Conservation (phyloP, 2,113 vertebrate genomes). For the Charadrius vociferus region DNA sequence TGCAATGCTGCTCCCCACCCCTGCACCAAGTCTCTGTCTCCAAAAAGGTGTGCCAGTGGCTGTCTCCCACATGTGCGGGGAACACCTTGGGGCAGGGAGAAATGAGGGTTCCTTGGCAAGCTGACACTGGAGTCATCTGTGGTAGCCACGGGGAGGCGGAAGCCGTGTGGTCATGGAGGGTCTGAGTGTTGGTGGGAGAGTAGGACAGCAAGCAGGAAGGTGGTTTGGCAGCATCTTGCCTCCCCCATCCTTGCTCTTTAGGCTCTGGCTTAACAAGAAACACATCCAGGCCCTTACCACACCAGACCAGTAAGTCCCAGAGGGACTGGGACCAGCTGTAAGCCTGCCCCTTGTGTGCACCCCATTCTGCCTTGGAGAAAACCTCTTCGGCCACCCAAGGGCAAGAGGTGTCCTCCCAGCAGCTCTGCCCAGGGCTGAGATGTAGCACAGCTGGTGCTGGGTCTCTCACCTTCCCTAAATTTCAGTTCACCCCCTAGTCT, state of each 20-base stretch:
- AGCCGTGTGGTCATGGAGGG: neutral
- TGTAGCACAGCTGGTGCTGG: neutral
- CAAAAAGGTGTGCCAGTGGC: accelerated
- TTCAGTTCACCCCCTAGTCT: neutral
- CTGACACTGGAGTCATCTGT: accelerated
- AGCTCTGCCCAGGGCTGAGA: neutral
- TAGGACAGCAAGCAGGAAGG: neutral
- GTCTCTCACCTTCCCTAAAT: neutral
- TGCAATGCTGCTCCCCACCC: neutral
- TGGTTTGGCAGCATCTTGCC: neutral
- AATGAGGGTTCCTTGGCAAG: neutral
- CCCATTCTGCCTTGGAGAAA: neutral
- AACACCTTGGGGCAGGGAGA: neutral
- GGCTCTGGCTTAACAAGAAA: neutral
- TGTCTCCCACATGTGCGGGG: accelerated
- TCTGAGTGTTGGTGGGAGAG: neutral
- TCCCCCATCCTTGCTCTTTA: neutral
- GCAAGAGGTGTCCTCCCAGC: neutral
- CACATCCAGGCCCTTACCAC: neutral
- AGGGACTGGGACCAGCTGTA: neutral
- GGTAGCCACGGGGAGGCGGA: neutral
- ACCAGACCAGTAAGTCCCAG: neutral
- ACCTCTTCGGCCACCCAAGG: neutral
- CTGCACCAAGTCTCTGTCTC: neutral
- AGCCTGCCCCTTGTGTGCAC: neutral